phyloP scores from a whole-genome alignment of 2,113 vertebrate species.

The Piprites chloris region DNA sequence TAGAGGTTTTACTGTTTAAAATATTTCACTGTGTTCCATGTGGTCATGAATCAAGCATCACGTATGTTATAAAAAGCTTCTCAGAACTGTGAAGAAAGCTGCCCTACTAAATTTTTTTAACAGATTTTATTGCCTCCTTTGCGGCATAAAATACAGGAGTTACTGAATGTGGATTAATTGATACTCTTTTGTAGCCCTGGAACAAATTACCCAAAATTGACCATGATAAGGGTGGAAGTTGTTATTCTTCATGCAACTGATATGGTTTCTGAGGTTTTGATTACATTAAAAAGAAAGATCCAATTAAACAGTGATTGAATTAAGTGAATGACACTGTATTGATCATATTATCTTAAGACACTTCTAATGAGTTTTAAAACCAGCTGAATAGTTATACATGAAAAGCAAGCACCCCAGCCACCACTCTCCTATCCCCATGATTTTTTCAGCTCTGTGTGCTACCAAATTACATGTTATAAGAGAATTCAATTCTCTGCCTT shows the following conservation, averaged over 20 bases:
- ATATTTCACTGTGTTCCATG: not conserved
- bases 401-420: not conserved
- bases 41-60: constrained; percentile 24
- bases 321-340: constrained; percentile 35
- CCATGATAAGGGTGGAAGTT: constrained; percentile 11
- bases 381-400: not conserved
- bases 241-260: constrained; percentile 24
- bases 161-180: constrained; percentile 12
- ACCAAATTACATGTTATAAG: not conserved
- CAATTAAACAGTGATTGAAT: constrained; percentile 50
- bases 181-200: constrained; percentile 15
- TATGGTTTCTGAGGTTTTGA: constrained; percentile 45
- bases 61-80: not conserved
- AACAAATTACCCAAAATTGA: constrained; percentile 56
- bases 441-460: not conserved
- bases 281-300: constrained; percentile 54
- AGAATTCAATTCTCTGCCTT: not conserved
- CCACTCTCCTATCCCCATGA: not conserved
- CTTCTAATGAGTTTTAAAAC: constrained; percentile 44
- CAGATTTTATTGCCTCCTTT: not conserved
- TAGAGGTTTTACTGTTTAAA: constrained; percentile 17
- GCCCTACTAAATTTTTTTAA: not conserved
- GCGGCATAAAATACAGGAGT: not conserved
- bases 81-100: not conserved
- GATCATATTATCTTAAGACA: constrained; percentile 56